Conservation (phyloP, 2,888 invertebrate species). For the Gymnocheta viridis region DNA sequence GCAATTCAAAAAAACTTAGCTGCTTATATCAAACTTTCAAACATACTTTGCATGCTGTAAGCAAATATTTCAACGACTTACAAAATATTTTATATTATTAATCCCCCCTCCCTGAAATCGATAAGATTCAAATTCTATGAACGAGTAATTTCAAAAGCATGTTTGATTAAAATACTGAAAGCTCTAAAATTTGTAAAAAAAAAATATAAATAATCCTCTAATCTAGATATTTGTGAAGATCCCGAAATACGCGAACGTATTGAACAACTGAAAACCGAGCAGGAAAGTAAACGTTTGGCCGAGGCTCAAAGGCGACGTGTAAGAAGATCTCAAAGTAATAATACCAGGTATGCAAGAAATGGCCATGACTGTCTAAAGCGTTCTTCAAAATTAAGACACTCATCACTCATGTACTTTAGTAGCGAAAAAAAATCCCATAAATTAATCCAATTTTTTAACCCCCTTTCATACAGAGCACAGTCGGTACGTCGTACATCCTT, state of each 20-base stretch:
- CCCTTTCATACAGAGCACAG: conserved; percentile 86
- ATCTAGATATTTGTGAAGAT: conserved; percentile 96
- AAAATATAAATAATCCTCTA: background rate
- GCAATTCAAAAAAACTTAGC: background rate
- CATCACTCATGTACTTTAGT: no score
- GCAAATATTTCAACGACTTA: no score
- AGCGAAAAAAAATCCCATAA: no score
- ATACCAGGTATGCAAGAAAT: conserved; percentile 80
- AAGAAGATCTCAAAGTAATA: conserved; percentile 88
- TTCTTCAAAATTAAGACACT: no score
- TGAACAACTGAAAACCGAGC: conserved; percentile 92
- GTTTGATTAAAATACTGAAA: background rate
- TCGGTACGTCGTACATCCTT: conserved; percentile 96
- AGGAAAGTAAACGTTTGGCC: conserved; percentile 88
- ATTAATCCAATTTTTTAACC: background rate
- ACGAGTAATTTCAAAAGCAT: background rate
- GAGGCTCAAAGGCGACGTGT: conserved; percentile 85
- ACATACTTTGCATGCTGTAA: background rate
- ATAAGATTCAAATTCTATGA: background rate
- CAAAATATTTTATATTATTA: no score
- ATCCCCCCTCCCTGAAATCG: no score
- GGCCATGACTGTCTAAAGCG: no score
- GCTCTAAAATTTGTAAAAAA: background rate
- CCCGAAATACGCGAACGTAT: conserved; percentile 95
- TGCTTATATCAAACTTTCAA: background rate